A percentile compares a stretch with the other conserved stretches of the same genome.
phyloP scores from a whole-genome alignment of 2,888 invertebrate species.

The Neoaliturus tenellus region DNA sequence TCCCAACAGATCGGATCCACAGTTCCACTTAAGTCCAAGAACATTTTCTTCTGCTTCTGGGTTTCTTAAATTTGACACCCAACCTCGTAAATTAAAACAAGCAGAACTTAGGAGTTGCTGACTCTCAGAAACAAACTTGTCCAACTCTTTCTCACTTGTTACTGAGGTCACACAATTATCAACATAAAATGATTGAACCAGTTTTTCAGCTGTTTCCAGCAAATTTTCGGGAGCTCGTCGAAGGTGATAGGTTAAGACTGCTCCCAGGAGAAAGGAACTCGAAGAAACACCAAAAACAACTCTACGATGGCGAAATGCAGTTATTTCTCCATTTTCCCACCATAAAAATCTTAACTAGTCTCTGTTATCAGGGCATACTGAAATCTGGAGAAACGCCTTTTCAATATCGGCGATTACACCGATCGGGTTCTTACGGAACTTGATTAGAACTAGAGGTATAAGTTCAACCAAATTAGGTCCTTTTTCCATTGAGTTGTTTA shows the following conservation, averaged over 20 bases:
- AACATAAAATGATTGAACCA: background rate
- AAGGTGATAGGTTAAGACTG: constrained; percentile 14
- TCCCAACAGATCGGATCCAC: no score
- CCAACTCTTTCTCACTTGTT: no score
- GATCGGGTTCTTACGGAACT: constrained; percentile 27
- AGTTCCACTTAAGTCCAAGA: no score
- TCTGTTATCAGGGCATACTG: constrained; percentile 22
- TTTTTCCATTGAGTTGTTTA: constrained; percentile 43
- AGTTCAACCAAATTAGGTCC: constrained; percentile 53
- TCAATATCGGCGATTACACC: constrained; percentile 47
- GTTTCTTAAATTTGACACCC: no score
- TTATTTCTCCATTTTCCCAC: constrained; percentile 22
- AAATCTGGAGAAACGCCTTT: constrained; percentile 52
- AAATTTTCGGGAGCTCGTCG: background rate
- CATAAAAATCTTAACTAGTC: constrained; percentile 51
- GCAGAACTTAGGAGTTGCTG: no score
- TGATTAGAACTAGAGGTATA: background rate
- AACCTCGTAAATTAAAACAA: no score
- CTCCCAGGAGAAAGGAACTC: constrained; percentile 43
- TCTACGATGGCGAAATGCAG: background rate
- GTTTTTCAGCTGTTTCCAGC: background rate
- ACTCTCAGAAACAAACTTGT: no score
- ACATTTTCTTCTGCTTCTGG: no score
- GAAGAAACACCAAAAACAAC: constrained; percentile 50
- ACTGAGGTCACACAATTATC: no score